A percentile compares a stretch with the other conserved stretches of the same genome.
Conservation (phyloP, 2,113 vertebrate species). For the Cariama cristata region DNA sequence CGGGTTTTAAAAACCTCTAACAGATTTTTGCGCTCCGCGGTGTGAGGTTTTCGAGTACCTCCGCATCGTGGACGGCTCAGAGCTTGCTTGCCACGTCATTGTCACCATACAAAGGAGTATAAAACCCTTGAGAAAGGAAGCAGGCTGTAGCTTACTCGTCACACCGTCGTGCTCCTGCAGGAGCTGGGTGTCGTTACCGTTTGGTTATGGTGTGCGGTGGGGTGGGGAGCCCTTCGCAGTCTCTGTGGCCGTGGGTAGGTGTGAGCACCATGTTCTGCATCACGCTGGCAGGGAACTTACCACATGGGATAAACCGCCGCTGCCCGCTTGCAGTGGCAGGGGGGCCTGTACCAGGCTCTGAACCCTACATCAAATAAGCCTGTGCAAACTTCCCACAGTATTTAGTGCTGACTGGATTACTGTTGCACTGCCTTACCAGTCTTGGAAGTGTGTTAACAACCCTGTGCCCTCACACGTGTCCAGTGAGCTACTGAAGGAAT, state of each 20-base stretch:
- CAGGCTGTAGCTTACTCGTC: background rate
- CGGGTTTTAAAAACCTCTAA: rapidly evolving
- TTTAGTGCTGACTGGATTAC: background rate
- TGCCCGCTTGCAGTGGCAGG: background rate
- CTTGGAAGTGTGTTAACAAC: too few species aligned
- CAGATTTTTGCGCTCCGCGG: rapidly evolving
- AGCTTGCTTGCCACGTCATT: background rate
- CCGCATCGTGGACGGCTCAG: rapidly evolving
- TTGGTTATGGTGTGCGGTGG: too few species aligned
- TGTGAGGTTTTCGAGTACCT: background rate
- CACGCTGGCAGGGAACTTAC: too few species aligned
- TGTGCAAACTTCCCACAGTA: background rate
- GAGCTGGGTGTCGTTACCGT: background rate
- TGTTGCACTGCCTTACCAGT: background rate
- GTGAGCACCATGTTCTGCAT: background rate
- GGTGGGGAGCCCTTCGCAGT: background rate
- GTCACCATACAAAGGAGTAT: rapidly evolving
- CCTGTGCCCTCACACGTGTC: too few species aligned
- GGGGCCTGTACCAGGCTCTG: background rate
- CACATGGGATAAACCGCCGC: too few species aligned
- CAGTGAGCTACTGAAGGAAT: background rate
- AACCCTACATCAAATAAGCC: background rate
- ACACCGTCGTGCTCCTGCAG: rapidly evolving
- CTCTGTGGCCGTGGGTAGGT: background rate
- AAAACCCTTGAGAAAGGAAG: background rate